Percentiles rank a stretch among this genome's conserved stretches.
phyloP scores from a whole-genome alignment of 2,888 invertebrate genomes.

The Augochlorella aurata region DNA sequence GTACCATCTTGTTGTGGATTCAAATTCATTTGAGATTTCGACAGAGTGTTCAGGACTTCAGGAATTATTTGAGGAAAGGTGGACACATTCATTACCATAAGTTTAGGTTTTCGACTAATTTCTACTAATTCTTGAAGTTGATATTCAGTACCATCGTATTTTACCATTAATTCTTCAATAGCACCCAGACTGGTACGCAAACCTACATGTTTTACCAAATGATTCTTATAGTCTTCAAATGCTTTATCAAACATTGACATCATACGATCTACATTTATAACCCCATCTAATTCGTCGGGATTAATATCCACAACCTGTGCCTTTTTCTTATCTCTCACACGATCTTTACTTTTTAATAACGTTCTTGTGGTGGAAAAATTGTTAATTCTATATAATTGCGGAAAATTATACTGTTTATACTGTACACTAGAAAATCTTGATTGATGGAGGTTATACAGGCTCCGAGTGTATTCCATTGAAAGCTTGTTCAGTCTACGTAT shows the following conservation, averaged over 20 bases:
- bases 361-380: slow-evolving; percentile 44
- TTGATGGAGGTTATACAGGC: neutral
- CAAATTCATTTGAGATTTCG: slow-evolving; percentile 92
- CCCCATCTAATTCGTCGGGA: slow-evolving; percentile 87
- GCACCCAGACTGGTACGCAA: slow-evolving; percentile 91
- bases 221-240: slow-evolving; percentile 89
- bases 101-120: slow-evolving; percentile 93
- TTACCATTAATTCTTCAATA: slow-evolving; percentile 89
- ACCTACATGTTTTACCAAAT: slow-evolving; percentile 90
- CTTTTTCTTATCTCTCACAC: slow-evolving; percentile 75
- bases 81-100: slow-evolving; percentile 91
- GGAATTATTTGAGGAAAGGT: slow-evolving; percentile 94
- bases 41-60: slow-evolving; percentile 89
- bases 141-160: slow-evolving; percentile 90
- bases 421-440: neutral
- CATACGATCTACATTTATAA: slow-evolving; percentile 88
- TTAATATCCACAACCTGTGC: slow-evolving; percentile 86
- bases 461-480: neutral
- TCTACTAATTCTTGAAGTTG: slow-evolving; percentile 94
- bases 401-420: neutral
- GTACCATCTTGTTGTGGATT: slow-evolving; percentile 98
- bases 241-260: slow-evolving; percentile 87
- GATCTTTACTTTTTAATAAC: slow-evolving; percentile 69
- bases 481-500: neutral
- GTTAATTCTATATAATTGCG: slow-evolving; percentile 6